Base-by-base conservation (phyloP, 2,888 invertebrate genomes). In the Elegia similella region DNA sequence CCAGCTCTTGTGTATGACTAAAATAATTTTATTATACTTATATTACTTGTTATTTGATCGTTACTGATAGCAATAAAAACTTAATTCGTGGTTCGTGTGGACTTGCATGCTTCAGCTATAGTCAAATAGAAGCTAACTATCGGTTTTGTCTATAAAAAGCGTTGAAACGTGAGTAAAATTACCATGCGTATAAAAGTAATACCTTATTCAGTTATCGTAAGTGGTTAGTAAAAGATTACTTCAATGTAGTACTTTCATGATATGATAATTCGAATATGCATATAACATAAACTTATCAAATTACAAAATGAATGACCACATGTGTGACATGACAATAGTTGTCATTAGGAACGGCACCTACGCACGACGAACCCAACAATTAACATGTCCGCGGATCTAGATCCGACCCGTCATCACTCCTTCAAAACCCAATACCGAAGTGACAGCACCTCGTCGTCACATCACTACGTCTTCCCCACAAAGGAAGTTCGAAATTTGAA, bases 311-410 rank as follows among this genome's bases (percentile, higher is more conserved):
- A 53, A 53, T 50, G 34, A 50, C 16, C 16, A 50, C 34, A 12
- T 50, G 17, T 57, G 44, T 52, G 44, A 52, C 44, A 44, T 52
- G 42, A 38, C 32, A 57, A 42, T 52, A 38, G 43, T 32, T 52
- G 44, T 52, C 52, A 57, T 57, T 52, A 52, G 42, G 52, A 63
- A 65, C 57, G 62, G 70, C 78, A 74, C 78, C 79, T 74, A 83
- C 77, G 76, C 74, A 64, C 34, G 34, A 15, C 57, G 52, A 12
- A 44, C 57, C 52, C 65, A 81, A 81, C 88, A 88, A 89, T 88
- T 89, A 88, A 88, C 84, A 82, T 84, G 86, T 89, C 85, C 83
- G 75, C 63, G 66, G 73, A 82, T 85, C 84, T 81, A 86, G 87
- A 88, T 88, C 76, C 73, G 82, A 77, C 78, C 72, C 80, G 84